Base-by-base conservation (phyloP, 92 coral and sea anemone genomes). In the Zoanthus sansibaricus region DNA sequence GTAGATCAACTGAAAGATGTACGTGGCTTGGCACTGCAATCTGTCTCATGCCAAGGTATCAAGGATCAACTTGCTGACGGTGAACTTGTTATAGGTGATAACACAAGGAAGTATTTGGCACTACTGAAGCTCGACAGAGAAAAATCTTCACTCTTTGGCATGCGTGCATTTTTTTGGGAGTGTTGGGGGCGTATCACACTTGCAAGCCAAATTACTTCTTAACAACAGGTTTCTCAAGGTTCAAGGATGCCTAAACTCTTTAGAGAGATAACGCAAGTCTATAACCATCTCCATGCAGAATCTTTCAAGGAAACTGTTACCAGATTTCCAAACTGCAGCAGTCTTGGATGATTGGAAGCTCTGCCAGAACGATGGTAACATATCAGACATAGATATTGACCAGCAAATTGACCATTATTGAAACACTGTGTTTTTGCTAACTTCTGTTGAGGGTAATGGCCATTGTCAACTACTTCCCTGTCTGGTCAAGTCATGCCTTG, bases 271-370 rank as follows among this genome's bases (percentile, higher is more conserved):
- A 72, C 9, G 7, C 16, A 44, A 33, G 77, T 72, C 47, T 46
- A 68, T 78, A 73, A 77, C 74, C 58, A 71, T 82, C 72, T 87
- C 93, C 77, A 87, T 82, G 59, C 86, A 84, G 87, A 87, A 58
- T 82, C 89, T 87, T 78, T 25, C 87, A 2, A 83, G 74, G 84
- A 58, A 0, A 11, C 66, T 58, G n/a, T 14, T 11, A 58, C n/a
- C 66, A 11, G 66, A 11, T 11, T 14, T 58, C 16, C 20, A 58
- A 3, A 14, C n/a, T 5, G 16, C 66, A 11, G 66, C 66, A 58
- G 66, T 58, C n/a, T 58, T 58, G 6, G 66, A 58, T 58, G 66
- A 6, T 3, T 58, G 66, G 18, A 58, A 49, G 54, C 11, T 49
- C 9, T 49, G 5, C 54, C 54, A 33, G 42, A 33, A 33, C 42